These are phyloP conservation scores for Vultur gryphus DNA, from an alignment of 2,797 vertebrate genomes.

Conservation along the genomic window DNA sequence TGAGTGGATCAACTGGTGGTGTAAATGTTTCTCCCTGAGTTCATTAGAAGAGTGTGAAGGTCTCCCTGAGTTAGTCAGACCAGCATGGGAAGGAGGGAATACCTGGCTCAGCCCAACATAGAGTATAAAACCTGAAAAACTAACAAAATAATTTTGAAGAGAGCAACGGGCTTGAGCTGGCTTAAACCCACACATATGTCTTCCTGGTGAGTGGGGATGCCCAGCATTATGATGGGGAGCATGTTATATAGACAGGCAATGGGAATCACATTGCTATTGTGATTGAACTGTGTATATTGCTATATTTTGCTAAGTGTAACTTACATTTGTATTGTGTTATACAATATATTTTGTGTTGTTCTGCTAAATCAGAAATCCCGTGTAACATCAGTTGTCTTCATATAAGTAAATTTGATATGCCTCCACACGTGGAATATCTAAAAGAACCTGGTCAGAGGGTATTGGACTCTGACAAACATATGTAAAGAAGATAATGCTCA, in stretches of 20 bases:
- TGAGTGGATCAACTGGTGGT: not conserved
- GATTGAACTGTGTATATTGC: not conserved
- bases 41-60: not conserved
- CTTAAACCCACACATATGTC: not conserved
- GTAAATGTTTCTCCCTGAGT: not conserved
- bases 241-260: not conserved
- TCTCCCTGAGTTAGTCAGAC: not conserved
- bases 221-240: not conserved
- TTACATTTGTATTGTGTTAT: not conserved
- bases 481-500: not conserved
- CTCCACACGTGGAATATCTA: not conserved
- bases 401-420: not conserved
- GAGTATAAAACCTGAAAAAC: not conserved
- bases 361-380: not conserved
- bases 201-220: rapidly evolving
- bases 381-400: not conserved
- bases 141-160: not conserved
- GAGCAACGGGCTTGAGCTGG: not conserved
- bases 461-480: not conserved
- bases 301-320: not conserved
- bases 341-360: not conserved
- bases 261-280: not conserved
- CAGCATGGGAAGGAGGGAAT: not conserved
- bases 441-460: not conserved
- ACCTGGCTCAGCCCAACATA: not conserved